Conservation (phyloP, 2,888 invertebrate species). For the Monopis laevigella region DNA sequence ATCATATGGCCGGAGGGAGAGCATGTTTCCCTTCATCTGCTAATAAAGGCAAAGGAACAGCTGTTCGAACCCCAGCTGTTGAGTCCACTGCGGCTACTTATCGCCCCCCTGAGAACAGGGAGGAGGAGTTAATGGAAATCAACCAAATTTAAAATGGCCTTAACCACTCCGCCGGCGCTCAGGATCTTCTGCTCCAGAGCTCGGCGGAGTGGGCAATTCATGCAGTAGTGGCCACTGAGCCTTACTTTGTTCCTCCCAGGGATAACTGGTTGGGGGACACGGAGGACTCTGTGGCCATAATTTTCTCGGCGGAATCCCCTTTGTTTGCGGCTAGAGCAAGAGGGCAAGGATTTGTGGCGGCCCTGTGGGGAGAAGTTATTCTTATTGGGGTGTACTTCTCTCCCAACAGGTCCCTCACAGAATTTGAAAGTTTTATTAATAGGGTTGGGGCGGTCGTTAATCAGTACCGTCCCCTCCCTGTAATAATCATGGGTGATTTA, state of each 20-base stretch:
- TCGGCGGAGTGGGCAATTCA: slow-evolving; percentile 7
- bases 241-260: slow-evolving; percentile 8
- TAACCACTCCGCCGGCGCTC: slow-evolving; percentile 9
- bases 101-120: background rate
- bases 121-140: background rate
- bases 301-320: slow-evolving; percentile 1
- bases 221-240: slow-evolving; percentile 10
- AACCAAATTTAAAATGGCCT: background rate
- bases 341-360: slow-evolving; percentile 10
- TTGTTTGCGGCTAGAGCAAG: background rate
- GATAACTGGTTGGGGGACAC: slow-evolving; percentile 13
- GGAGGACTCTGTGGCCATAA: slow-evolving; percentile 10
- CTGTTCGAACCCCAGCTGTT: background rate
- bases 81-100: background rate
- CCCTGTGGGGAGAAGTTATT: slow-evolving; percentile 5
- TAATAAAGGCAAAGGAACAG: background rate
- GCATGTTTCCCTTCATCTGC: background rate
- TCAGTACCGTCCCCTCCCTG: background rate
- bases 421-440: slow-evolving; percentile 19
- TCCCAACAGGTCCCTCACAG: slow-evolving; percentile 18
- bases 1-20: background rate
- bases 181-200: slow-evolving; percentile 11
- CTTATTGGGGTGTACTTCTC: slow-evolving; percentile 21
- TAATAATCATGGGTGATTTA: slow-evolving; percentile 16
- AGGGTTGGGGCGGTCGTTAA: slow-evolving; percentile 12